These are phyloP conservation scores for Drosophila merina DNA, from an alignment of 2,888 invertebrate genomes.

Conservation along the genomic window DNA sequence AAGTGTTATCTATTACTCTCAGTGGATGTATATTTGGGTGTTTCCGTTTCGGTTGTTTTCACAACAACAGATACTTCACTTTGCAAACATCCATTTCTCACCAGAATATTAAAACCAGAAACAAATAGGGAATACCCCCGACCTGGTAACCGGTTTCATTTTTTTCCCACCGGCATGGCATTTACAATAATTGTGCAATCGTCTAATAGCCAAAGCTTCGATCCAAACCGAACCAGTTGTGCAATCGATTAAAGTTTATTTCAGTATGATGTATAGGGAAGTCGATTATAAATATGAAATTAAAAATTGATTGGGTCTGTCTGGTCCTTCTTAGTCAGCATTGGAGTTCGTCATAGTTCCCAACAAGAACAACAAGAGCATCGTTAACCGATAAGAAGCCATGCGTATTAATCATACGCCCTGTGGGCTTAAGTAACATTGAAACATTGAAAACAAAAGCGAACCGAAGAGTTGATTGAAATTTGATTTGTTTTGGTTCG, in stretches of 20 bases:
- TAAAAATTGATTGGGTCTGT: background rate
- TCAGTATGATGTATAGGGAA: background rate
- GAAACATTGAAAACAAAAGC: background rate
- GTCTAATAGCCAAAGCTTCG: conserved; percentile 7
- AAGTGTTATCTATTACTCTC: background rate
- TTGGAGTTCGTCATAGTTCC: conserved; percentile 16
- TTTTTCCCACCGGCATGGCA: conserved; percentile 33
- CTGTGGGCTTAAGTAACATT: conserved; percentile 1
- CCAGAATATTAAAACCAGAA: background rate
- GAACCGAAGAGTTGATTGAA: conserved; percentile 14
- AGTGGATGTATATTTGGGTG: background rate
- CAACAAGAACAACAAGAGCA: conserved; percentile 13
- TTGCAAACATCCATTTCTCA: background rate
- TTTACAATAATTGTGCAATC: conserved; percentile 44
- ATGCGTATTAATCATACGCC: conserved; percentile 42
- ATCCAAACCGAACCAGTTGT: conserved; percentile 64
- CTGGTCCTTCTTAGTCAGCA: conserved; percentile 26
- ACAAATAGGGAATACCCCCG: conserved; percentile 26
- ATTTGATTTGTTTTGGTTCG: conserved; percentile 38
- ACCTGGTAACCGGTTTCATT: conserved; percentile 17
- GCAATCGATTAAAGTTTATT: conserved; percentile 12
- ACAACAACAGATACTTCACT: conserved; percentile 10
- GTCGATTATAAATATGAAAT: background rate
- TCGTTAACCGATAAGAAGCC: conserved; percentile 19
- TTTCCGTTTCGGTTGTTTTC: background rate